Evolutionary conservation across 2,113 vertebrate species (phyloP), one percentile per base, ranked within the genome.

Genomic region (Caracal caracal): DNA sequence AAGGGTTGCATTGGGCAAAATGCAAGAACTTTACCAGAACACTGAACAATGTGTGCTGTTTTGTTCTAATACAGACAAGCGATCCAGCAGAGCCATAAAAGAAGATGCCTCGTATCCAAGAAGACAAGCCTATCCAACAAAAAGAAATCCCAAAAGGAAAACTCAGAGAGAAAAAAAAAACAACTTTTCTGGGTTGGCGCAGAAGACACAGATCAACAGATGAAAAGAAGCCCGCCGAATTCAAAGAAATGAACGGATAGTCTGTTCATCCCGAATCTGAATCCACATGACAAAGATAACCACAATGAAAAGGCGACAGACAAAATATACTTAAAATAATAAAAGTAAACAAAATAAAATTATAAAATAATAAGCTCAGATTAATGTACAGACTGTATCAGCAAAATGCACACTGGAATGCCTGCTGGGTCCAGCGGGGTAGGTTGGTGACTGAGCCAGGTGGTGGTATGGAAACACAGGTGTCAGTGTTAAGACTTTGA

Each of bases 41-140:
- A 24, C 19, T 26, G 6, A 22, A 56, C n/a, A 53, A 56, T 19
- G 19, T 26, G 6, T 4, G 11, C 56, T 59, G 3, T 7, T 43
- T 13, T 19, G 7, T 40, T 3, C 12, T 22, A 9, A 15, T 8
- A 16, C 0, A 24, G 20, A 43, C 43, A 8, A 35, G 28, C 43
- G 6, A 53, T 4, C 8, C 10, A 15, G 20, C 4, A 0, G 10
- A 17, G 6, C 4, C 35, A 1, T 5, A 19, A 2, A n/a, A 1
- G 13, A 63, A 0, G 51, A 65, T 11, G 15, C 35, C 16, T 5
- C 13, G 10, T 35, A 22, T 22, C 53, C 76, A 20, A n/a, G 15
- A 70, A 30, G 30, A 70, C 26, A 73, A 49, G n/a, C 3, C 11
- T n/a, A 1, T 13, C 8, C 43, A 12, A 53, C 5, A 20, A 11